A percentile compares a stretch with the other conserved stretches of the same genome.
phyloP scores from a whole-genome alignment of 1,140 invertebrate species.

The Ganaspis sp. region DNA sequence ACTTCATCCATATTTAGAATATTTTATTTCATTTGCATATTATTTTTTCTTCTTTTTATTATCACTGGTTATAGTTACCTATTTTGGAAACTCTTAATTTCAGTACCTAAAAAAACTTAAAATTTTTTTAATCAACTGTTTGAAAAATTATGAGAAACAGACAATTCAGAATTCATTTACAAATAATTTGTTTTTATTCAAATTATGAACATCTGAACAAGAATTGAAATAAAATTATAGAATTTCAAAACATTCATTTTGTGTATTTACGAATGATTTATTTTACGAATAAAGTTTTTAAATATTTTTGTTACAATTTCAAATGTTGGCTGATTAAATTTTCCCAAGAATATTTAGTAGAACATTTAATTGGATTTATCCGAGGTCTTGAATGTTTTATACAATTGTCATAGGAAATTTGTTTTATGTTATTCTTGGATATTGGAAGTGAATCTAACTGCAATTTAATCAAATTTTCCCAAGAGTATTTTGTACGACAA shows the following conservation, averaged over 20 bases:
- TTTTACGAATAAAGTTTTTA: no score
- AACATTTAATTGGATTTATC: slow-evolving; percentile 30
- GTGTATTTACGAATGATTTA: no score
- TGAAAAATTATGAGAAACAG: neutral
- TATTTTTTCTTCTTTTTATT: no score
- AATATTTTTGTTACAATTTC: no score
- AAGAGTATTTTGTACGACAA: slow-evolving; percentile 48
- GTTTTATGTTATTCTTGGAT: neutral
- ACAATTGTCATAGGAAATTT: neutral
- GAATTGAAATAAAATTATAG: no score
- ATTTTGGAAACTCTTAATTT: neutral
- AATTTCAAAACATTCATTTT: no score
- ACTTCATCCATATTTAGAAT: neutral
- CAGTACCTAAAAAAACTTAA: neutral
- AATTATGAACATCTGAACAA: no score
- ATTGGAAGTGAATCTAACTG: neutral
- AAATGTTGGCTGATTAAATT: neutral
- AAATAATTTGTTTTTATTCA: neutral
- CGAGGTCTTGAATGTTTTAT: slow-evolving; percentile 39
- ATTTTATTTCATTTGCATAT: neutral
- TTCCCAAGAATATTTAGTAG: slow-evolving; percentile 32
- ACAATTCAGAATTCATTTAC: neutral
- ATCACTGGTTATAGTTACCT: neutral
- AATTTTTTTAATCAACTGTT: neutral
- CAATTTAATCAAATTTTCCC: slow-evolving; percentile 45